Evolutionary conservation across 2,888 invertebrate genomes (phyloP).

Genomic region (Melieria omissa): DNA sequence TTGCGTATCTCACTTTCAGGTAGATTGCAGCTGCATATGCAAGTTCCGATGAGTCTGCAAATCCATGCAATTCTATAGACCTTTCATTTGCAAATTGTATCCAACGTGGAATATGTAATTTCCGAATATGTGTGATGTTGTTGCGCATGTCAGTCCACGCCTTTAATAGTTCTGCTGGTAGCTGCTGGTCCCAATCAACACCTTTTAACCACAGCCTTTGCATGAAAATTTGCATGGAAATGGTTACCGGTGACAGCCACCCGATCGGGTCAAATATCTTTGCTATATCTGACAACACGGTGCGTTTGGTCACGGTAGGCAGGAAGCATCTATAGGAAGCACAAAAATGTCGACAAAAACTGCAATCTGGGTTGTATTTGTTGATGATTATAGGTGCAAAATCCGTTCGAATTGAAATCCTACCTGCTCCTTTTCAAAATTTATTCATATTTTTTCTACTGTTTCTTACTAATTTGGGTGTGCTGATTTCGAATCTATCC

Average conservation of each 20-base stretch:
- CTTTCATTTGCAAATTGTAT: conserved; percentile 11
- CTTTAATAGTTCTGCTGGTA: conserved; percentile 8
- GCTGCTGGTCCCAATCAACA: conserved; percentile 32
- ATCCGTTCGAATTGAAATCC: too few species aligned
- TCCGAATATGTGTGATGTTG: background rate
- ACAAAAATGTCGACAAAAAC: too few species aligned
- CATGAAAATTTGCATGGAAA: conserved; percentile 35
- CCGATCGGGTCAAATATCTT: conserved; percentile 34
- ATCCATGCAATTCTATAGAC: conserved; percentile 23
- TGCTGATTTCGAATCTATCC: too few species aligned
- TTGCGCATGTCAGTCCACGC: conserved; percentile 13
- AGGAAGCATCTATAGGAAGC: too few species aligned
- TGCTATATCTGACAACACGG: conserved; percentile 30
- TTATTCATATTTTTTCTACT: too few species aligned
- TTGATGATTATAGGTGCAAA: too few species aligned
- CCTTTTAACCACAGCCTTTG: conserved; percentile 36
- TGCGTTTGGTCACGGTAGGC: too few species aligned
- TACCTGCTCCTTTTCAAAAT: too few species aligned
- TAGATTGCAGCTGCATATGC: conserved; percentile 30
- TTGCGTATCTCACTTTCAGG: background rate
- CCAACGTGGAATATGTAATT: conserved; percentile 26
- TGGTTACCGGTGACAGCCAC: conserved; percentile 29
- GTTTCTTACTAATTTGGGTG: too few species aligned
- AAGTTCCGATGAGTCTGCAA: conserved; percentile 16
- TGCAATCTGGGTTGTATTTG: too few species aligned